Percentiles rank a stretch among this genome's conserved stretches.
phyloP scores from a whole-genome alignment of 2,113 vertebrate species.

The Gambusia affinis region DNA sequence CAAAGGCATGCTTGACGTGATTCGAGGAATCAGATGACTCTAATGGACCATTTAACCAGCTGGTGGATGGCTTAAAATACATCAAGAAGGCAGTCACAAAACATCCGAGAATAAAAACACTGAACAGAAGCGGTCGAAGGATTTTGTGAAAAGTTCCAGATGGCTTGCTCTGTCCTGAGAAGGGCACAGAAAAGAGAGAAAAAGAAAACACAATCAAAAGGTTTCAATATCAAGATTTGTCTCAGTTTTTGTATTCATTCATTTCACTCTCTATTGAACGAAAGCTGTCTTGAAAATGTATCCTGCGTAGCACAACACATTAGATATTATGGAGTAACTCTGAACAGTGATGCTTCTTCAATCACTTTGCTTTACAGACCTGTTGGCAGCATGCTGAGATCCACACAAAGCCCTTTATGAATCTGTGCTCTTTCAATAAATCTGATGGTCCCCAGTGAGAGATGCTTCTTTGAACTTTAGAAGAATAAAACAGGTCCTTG shows the following conservation, averaged over 20 bases:
- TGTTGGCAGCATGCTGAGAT: slow-evolving; percentile 71
- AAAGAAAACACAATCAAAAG: slow-evolving; percentile 12
- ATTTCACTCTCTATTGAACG: too few species aligned
- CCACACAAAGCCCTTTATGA: slow-evolving; percentile 58
- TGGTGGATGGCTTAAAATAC: slow-evolving; percentile 94
- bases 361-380: slow-evolving; percentile 59
- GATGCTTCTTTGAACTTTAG: slow-evolving; percentile 18
- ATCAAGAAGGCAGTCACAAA: slow-evolving; percentile 95
- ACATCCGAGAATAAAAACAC: slow-evolving; percentile 90
- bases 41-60: slow-evolving; percentile 90
- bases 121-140: slow-evolving; percentile 91
- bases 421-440: slow-evolving; percentile 43
- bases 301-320: background rate
- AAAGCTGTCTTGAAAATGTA: background rate
- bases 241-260: too few species aligned
- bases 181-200: slow-evolving; percentile 25
- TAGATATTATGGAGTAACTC: background rate
- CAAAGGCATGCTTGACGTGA: slow-evolving; percentile 90
- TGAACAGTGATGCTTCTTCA: background rate
- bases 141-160: slow-evolving; percentile 92
- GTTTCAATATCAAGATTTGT: background rate
- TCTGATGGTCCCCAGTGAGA: slow-evolving; percentile 23
- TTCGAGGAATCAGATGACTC: slow-evolving; percentile 90
- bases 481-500: slow-evolving; percentile 35
- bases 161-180: slow-evolving; percentile 93